Evolutionary conservation across 2,797 vertebrate genomes (phyloP).

Genomic region (Meda fulgida): DNA sequence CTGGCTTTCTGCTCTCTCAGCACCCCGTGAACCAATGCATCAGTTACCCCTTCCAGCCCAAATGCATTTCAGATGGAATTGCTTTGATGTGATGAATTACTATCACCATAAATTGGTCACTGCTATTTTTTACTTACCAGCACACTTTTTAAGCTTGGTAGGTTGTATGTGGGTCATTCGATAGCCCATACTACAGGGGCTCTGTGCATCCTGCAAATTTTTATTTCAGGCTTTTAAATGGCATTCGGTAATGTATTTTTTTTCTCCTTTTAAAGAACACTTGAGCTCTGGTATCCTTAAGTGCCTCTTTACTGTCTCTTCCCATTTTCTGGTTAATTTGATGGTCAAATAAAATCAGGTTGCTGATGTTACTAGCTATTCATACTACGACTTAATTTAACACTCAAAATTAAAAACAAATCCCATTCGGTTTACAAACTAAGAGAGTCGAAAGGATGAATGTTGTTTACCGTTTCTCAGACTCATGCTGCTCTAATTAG

Average conservation of each 20-base stretch:
- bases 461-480: slow-evolving; percentile 20
- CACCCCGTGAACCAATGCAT: slow-evolving; percentile 33
- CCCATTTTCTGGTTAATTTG: slow-evolving; percentile 12
- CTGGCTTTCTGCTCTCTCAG: slow-evolving; percentile 21
- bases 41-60: slow-evolving; percentile 28
- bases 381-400: background rate
- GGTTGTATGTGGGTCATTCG: slow-evolving; percentile 38
- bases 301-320: slow-evolving; percentile 30
- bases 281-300: slow-evolving; percentile 36
- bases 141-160: slow-evolving; percentile 40
- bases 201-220: background rate
- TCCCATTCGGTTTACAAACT: background rate
- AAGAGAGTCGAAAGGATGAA: background rate
- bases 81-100: slow-evolving; percentile 46
- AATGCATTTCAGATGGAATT: slow-evolving; percentile 47
- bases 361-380: background rate
- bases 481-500: slow-evolving; percentile 16
- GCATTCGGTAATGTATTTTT: background rate
- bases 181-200: slow-evolving; percentile 9
- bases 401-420: background rate
- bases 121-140: slow-evolving; percentile 38
- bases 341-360: slow-evolving; percentile 34
- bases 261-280: background rate
- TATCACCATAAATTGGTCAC: slow-evolving; percentile 41
- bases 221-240: slow-evolving; percentile 10